These are phyloP conservation scores for Sialis lutaria DNA, from an alignment of 2,888 invertebrate genomes.

Conservation along the genomic window DNA sequence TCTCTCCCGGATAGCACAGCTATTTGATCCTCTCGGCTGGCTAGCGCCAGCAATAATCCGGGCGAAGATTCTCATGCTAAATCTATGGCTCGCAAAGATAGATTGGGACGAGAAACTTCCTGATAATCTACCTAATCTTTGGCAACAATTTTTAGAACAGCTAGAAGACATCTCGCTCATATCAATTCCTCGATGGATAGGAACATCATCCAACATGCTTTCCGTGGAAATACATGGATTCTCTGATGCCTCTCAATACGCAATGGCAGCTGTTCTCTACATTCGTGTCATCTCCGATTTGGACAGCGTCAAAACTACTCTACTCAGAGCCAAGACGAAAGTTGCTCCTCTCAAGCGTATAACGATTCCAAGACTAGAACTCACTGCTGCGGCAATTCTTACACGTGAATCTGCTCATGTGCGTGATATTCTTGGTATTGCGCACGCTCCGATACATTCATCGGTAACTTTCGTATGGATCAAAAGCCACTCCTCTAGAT, in stretches of 20 bases:
- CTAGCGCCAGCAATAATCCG: not conserved
- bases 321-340: not conserved
- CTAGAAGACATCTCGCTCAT: not conserved
- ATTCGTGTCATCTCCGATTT: not conserved
- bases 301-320: not conserved
- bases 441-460: no score
- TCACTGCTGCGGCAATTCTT: no score
- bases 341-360: not conserved
- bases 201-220: not conserved
- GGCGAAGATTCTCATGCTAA: not conserved
- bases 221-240: conserved; percentile 4
- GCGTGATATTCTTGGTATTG: no score
- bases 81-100: not conserved
- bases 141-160: not conserved
- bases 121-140: not conserved
- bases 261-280: not conserved
- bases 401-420: no score
- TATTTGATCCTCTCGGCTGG: not conserved
- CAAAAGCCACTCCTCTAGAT: no score
- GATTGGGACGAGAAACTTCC: conserved; percentile 1
- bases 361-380: no score
- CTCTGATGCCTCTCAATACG: no score
- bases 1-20: not conserved
- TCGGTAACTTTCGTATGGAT: no score
- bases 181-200: conserved; percentile 5